These are phyloP conservation scores for Periophthalmodon schlosseri DNA, from an alignment of 2,113 vertebrate genomes.

Conservation along the genomic window DNA sequence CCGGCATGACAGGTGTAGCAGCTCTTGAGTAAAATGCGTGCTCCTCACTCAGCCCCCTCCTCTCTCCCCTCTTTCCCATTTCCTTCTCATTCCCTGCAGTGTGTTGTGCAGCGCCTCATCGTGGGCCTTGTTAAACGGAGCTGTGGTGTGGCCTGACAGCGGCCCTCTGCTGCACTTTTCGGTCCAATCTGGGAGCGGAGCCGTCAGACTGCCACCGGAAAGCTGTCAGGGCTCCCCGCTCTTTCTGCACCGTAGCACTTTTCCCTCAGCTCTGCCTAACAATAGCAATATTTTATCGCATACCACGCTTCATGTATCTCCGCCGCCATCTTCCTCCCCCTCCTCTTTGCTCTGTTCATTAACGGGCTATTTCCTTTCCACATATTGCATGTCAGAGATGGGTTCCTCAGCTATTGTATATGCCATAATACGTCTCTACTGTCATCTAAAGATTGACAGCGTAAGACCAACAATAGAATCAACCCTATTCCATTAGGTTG, in stretches of 20 bases:
- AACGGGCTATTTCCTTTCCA: conserved; percentile 68
- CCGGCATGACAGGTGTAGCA: conserved; percentile 57
- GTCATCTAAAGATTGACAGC: conserved; percentile 63
- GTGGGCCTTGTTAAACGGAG: conserved; percentile 79
- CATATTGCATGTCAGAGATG: conserved; percentile 49
- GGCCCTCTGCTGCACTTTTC: conserved; percentile 76
- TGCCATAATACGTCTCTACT: conserved; percentile 55
- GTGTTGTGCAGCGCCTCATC: conserved; percentile 69
- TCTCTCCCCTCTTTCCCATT: conserved; percentile 2
- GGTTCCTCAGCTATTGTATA: conserved; percentile 39
- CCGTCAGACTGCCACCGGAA: conserved; percentile 74
- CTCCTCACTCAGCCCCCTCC: conserved; percentile 32
- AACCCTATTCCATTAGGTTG: conserved; percentile 54
- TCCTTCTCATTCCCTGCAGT: conserved; percentile 55
- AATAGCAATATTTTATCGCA: conserved; percentile 76
- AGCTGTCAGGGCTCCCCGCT: conserved; percentile 77
- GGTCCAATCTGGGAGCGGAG: conserved; percentile 70
- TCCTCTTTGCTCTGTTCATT: conserved; percentile 72
- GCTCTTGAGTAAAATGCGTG: conserved; percentile 53
- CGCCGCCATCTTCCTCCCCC: conserved; percentile 42
- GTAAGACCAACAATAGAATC: conserved; percentile 56
- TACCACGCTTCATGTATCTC: conserved; percentile 63
- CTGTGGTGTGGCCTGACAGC: conserved; percentile 78
- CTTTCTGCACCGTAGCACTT: conserved; percentile 75
- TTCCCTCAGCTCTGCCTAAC: conserved; percentile 66